Conservation (phyloP, 2,797 vertebrate genomes). For the Peromyscus attwateri region DNA sequence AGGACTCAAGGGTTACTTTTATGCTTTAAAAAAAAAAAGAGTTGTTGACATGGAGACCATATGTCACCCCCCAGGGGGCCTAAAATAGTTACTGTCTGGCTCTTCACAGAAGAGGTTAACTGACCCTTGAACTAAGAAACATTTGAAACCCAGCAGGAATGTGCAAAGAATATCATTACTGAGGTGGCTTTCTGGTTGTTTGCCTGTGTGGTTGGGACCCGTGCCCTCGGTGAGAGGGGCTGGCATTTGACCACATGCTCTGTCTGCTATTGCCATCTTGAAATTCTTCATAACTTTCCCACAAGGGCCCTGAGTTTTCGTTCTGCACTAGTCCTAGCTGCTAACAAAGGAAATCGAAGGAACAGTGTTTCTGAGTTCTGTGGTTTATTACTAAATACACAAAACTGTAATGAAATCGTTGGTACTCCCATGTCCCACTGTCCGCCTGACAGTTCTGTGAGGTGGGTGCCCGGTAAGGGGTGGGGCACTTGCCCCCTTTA, state of each 20-base stretch:
- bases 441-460: neutral
- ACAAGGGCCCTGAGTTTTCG: neutral
- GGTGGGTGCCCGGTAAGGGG: neutral
- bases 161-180: neutral
- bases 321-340: neutral
- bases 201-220: neutral
- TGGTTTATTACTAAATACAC: slow-evolving; percentile 7
- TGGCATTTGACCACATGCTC: neutral
- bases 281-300: slow-evolving; percentile 51
- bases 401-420: neutral
- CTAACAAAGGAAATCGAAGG: neutral
- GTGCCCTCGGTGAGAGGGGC: neutral
- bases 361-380: neutral
- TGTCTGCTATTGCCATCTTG: neutral
- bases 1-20: neutral
- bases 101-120: slow-evolving; percentile 10
- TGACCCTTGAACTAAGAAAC: neutral
- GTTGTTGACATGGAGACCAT: neutral
- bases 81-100: slow-evolving; percentile 40
- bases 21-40: neutral
- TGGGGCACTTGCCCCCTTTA: neutral
- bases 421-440: neutral
- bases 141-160: slow-evolving; percentile 7
- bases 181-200: neutral
- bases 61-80: neutral